Percentiles rank a stretch among this genome's conserved stretches.
Evolutionary conservation across 2,888 invertebrate species (phyloP).

Genomic region (Osedax frankpressi): DNA sequence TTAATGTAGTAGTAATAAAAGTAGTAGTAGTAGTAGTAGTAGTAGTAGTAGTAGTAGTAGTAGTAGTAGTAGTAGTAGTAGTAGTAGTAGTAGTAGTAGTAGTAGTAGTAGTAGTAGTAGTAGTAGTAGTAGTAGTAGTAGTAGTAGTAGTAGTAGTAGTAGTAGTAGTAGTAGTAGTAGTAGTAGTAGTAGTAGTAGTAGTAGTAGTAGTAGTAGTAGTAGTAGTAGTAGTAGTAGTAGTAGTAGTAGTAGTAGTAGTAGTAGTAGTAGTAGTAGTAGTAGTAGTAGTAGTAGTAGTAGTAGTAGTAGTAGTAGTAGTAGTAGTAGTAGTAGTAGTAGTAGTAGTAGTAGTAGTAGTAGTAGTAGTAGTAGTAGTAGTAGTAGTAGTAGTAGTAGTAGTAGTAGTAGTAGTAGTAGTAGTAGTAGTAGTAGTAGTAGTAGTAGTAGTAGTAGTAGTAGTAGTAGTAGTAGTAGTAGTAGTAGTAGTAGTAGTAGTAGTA

Average conservation of each 20-base stretch:
- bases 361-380: neutral
- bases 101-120: neutral
- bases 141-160: neutral
- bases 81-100: neutral
- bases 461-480: neutral
- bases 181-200: neutral
- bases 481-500: neutral
- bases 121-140: neutral
- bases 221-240: neutral
- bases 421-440: neutral
- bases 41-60: neutral
- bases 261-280: neutral
- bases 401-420: slow-evolving; percentile 4
- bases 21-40: neutral
- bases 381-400: neutral
- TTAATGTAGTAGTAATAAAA: neutral
- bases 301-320: slow-evolving; percentile 4
- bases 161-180: neutral
- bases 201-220: neutral
- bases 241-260: neutral
- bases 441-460: neutral
- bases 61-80: neutral
- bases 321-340: neutral
- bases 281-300: neutral
- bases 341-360: neutral